These are phyloP conservation scores for mouse (Mus musculus) DNA, from an alignment of 2,113 vertebrate species.

Conservation along the genomic window DNA sequence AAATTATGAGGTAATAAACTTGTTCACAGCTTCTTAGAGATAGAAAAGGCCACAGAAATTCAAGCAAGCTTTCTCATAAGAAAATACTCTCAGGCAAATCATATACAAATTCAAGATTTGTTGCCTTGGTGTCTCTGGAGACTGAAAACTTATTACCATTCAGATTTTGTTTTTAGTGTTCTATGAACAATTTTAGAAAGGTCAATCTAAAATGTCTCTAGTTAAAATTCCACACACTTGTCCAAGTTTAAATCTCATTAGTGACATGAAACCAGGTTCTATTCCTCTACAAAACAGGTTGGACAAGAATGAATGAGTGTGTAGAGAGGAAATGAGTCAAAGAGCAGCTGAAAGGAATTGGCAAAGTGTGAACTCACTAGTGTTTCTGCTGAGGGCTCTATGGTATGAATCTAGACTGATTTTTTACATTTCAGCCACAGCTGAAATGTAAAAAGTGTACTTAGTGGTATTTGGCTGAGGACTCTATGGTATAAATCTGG, in stretches of 20 bases:
- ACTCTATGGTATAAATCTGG: background rate
- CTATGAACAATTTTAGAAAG: slow-evolving; percentile 40
- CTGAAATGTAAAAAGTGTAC: background rate
- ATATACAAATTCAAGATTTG: slow-evolving; percentile 33
- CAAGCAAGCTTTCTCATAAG: background rate
- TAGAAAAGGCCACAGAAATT: slow-evolving; percentile 7
- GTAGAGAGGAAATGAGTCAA: background rate
- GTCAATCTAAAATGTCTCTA: background rate
- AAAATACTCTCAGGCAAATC: slow-evolving; percentile 13
- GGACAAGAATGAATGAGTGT: background rate
- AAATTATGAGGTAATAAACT: slow-evolving; percentile 45
- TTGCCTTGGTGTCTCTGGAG: background rate
- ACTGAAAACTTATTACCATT: background rate
- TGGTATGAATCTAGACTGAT: background rate
- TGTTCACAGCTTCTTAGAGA: background rate
- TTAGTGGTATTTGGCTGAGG: background rate
- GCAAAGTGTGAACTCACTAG: fast-evolving
- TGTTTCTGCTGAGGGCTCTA: background rate
- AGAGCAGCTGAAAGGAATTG: background rate
- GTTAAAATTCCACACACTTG: slow-evolving; percentile 11
- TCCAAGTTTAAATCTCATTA: slow-evolving; percentile 18
- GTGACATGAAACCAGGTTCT: background rate
- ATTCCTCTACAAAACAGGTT: background rate
- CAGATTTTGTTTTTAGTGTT: background rate
- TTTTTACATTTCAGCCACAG: too few relatives aligned